Percentiles rank a stretch among this genome's conserved stretches.
These are phyloP conservation scores for Synanthedon vespiformis DNA, from an alignment of 2,888 invertebrate species.

Conservation along the genomic window DNA sequence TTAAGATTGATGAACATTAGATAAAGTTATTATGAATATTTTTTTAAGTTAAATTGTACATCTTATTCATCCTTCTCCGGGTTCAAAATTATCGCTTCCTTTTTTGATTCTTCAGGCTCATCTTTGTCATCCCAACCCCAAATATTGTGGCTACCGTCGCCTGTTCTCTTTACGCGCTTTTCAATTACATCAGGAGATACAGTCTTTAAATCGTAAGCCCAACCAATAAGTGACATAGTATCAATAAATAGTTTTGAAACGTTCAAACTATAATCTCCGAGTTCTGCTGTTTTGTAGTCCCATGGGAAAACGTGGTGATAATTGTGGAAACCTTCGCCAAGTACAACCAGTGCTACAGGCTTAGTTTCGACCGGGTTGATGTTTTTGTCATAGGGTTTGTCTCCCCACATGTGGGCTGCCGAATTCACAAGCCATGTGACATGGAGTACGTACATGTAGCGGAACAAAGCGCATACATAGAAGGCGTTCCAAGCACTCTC, in stretches of 20 bases:
- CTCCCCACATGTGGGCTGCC: conserved; percentile 84
- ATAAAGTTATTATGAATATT: not conserved
- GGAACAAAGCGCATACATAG: conserved; percentile 77
- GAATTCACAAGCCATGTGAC: conserved; percentile 92
- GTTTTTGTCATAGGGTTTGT: conserved; percentile 78
- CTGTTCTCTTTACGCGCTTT: conserved; percentile 79
- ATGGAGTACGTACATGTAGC: conserved; percentile 83
- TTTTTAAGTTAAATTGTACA: not conserved
- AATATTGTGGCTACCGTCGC: conserved; percentile 77
- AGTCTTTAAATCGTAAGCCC: conserved; percentile 88
- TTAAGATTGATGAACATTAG: no score
- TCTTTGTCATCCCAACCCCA: conserved; percentile 83
- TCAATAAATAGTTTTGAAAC: conserved; percentile 82
- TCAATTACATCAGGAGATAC: conserved; percentile 77
- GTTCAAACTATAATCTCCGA: conserved; percentile 78
- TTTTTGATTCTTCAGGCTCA: conserved; percentile 23
- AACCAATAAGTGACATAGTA: conserved; percentile 82
- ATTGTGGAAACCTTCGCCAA: conserved; percentile 89
- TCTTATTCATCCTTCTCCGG: not conserved
- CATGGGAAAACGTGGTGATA: conserved; percentile 89
- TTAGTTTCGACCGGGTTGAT: conserved; percentile 80
- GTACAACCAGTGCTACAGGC: conserved; percentile 73
- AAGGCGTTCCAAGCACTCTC: conserved; percentile 76
- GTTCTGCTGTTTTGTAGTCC: conserved; percentile 86
- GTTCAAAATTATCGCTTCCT: conserved; percentile 21